These are phyloP conservation scores for Ptychobarbus kaznakovi DNA, from an alignment of 2,797 vertebrate species.

Conservation along the genomic window DNA sequence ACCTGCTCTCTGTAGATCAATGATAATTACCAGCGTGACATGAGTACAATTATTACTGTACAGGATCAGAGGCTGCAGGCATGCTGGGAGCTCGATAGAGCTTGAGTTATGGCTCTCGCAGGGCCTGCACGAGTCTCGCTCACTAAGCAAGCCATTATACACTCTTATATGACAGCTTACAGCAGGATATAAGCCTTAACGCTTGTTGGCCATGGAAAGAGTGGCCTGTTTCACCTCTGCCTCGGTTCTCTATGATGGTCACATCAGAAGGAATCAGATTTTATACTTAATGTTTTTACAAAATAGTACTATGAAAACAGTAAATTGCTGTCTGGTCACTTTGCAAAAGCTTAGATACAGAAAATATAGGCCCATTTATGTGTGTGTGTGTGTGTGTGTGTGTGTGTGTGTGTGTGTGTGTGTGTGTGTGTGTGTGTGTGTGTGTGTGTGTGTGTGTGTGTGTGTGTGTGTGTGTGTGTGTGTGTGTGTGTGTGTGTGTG, in stretches of 20 bases:
- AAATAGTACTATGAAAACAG: neutral
- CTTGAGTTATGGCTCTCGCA: constrained; percentile 69
- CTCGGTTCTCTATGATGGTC: neutral
- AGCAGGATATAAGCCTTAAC: constrained; percentile 80
- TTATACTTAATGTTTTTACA: neutral
- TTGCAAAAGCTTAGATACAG: neutral
- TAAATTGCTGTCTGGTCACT: neutral
- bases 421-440: too few relatives aligned
- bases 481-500: too few relatives aligned
- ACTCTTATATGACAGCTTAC: constrained; percentile 80
- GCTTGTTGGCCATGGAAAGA: constrained; percentile 68
- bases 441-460: too few relatives aligned
- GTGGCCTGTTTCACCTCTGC: constrained; percentile 63
- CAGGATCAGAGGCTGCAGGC: constrained; percentile 89
- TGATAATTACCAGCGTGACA: constrained; percentile 97
- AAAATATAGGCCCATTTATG: neutral
- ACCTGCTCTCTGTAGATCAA: constrained; percentile 91
- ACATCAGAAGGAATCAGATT: neutral
- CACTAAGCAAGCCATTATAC: constrained; percentile 91
- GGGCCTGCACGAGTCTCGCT: constrained; percentile 83
- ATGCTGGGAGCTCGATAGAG: constrained; percentile 53
- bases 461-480: too few relatives aligned
- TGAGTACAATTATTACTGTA: constrained; percentile 96
- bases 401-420: too few relatives aligned
- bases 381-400: too few relatives aligned